Percentiles rank a stretch among this genome's conserved stretches.
Conservation (phyloP, 2,797 vertebrate species). For the Pangasius mekongensis region DNA sequence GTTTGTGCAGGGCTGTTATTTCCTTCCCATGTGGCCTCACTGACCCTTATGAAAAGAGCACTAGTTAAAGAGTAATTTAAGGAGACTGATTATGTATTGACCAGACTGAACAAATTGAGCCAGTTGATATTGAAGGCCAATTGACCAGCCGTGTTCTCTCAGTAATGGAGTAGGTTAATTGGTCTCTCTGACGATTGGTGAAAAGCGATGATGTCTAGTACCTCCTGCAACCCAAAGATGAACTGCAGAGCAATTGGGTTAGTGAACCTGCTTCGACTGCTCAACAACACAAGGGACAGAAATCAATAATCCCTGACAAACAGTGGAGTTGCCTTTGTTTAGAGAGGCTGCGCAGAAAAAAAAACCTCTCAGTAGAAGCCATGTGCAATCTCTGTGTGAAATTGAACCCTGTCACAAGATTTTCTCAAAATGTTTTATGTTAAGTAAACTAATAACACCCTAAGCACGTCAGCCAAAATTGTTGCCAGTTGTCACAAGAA, state of each 20-base stretch:
- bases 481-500: slow-evolving; percentile 38
- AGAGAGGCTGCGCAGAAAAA: slow-evolving; percentile 9
- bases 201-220: slow-evolving; percentile 26
- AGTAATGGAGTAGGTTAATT: slow-evolving; percentile 34
- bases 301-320: slow-evolving; percentile 48
- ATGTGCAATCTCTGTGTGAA: slow-evolving; percentile 29
- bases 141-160: slow-evolving; percentile 23
- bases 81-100: slow-evolving; percentile 36
- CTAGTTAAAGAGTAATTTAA: slow-evolving; percentile 16
- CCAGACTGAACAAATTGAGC: slow-evolving; percentile 14
- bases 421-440: slow-evolving; percentile 35
- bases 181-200: slow-evolving; percentile 20
- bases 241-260: slow-evolving; percentile 35
- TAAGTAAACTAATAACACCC: slow-evolving; percentile 49
- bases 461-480: slow-evolving; percentile 24
- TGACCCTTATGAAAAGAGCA: neutral
- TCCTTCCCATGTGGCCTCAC: neutral
- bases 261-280: slow-evolving; percentile 33
- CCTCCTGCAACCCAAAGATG: slow-evolving; percentile 34
- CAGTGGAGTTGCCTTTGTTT: slow-evolving; percentile 26
- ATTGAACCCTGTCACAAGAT: slow-evolving; percentile 25
- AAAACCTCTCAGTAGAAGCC: slow-evolving; percentile 30
- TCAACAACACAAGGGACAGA: slow-evolving; percentile 23
- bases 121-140: slow-evolving; percentile 20
- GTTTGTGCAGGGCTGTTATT: neutral